These are phyloP conservation scores for Oryctes rhinoceros DNA, from an alignment of 1,140 invertebrate species.

Conservation along the genomic window DNA sequence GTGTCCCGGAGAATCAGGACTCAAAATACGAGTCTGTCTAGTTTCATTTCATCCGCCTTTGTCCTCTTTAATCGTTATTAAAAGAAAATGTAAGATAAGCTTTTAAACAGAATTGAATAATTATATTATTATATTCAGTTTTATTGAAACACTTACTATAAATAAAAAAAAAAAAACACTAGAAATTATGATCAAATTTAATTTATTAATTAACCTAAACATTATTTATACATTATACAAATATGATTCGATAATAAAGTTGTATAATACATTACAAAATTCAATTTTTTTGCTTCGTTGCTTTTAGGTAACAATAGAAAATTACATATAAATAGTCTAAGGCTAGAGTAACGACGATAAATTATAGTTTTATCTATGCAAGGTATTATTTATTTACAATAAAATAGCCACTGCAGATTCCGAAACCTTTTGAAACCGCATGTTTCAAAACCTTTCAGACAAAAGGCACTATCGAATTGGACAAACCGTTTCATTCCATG, in stretches of 20 bases:
- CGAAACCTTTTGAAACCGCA: too few relatives aligned
- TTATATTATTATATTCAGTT: neutral
- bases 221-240: slow-evolving; percentile 24
- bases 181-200: slow-evolving; percentile 1
- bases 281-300: neutral
- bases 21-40: too few relatives aligned
- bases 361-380: slow-evolving; percentile 17
- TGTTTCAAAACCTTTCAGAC: too few relatives aligned
- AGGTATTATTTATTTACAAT: slow-evolving; percentile 25
- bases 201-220: slow-evolving; percentile 36
- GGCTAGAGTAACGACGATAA: slow-evolving; percentile 25
- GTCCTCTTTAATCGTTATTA: too few relatives aligned
- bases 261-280: slow-evolving; percentile 31
- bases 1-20: too few relatives aligned
- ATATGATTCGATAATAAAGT: slow-evolving; percentile 6
- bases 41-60: too few relatives aligned
- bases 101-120: too few relatives aligned
- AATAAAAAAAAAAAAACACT: slow-evolving; percentile 11
- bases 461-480: too few relatives aligned
- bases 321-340: slow-evolving; percentile 21
- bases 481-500: too few relatives aligned
- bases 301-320: slow-evolving; percentile 30
- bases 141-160: neutral
- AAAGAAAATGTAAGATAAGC: too few relatives aligned
- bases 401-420: neutral